Evolutionary conservation across 1,140 invertebrate species (phyloP), one percentile per base, ranked within the genome.

Genomic region (Drosophila littoralis): DNA sequence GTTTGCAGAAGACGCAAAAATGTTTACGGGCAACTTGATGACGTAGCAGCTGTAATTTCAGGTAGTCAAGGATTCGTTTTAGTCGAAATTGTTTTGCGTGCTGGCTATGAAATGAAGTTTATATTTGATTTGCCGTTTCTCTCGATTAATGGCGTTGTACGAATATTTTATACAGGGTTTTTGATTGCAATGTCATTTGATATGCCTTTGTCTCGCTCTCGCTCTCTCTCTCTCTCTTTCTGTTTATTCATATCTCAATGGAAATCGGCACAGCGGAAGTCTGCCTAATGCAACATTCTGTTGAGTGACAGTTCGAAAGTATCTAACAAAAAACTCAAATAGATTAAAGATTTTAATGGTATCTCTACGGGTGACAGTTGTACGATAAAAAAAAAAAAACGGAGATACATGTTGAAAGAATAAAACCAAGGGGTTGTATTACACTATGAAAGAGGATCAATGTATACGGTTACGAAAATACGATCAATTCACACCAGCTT

Each of bases 1-100:
- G 79, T 83, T 83, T 83, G 81, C 81, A 84, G 60, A 83, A 84
- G 81, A 83, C 81, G 81, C 81, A 83, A 83, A 81, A 79, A 76
- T 69, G 28, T 81, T 66, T 72, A 83, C 67, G 57, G 52, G 50
- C 77, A 79, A 79, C 76, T 79, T 68, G 69, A 58, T 64, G 61
- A 51, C 54, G 66, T 60, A 61, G 48, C 58, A 72, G 69, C 69
- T 69, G 58, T 50, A 63, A 70, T 50, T 59, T 77, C 81, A 83
- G 81, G 81, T 83, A 83, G 81, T 54, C 73, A 46, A 40, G 33
- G 58, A 79, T 64, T 63, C 36, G 32, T 74, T 61, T 74, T 81
- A 71, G 48, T 40, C n/a, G n/a, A 63, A 28, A 64, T 40, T 54
- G 15, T 50, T 58, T 72, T 55, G 59, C 70, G 75, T 76, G 65